phyloP scores from a whole-genome alignment of 2,797 vertebrate species.

The Artibeus jamaicensis region DNA sequence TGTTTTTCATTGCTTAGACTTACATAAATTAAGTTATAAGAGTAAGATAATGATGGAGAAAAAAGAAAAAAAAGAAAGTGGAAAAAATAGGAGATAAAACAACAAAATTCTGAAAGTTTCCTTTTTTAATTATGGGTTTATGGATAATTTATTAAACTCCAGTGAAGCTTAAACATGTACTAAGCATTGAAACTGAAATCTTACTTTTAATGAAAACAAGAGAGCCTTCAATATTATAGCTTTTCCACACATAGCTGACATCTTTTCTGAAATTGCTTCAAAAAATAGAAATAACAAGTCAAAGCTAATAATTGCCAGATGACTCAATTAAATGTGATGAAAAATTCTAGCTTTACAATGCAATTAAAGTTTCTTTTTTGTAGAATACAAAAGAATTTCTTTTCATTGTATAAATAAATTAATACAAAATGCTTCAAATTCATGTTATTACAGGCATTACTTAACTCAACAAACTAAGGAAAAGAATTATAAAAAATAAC shows the following conservation, averaged over 20 bases:
- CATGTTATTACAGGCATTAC: not conserved
- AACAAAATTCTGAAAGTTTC: not conserved
- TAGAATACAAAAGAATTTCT: not conserved
- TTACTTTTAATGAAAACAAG: constrained; percentile 56
- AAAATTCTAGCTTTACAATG: constrained; percentile 40
- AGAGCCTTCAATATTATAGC: constrained; percentile 29
- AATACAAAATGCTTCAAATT: constrained; percentile 28
- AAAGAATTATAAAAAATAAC: not conserved
- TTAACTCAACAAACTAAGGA: not conserved
- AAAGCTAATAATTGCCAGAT: constrained; percentile 59
- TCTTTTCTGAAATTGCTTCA: constrained; percentile 39
- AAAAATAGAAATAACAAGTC: constrained; percentile 65
- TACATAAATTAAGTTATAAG: not conserved
- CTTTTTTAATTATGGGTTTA: not conserved
- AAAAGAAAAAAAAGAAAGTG: not conserved
- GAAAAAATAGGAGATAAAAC: not conserved
- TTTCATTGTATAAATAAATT: constrained; percentile 42
- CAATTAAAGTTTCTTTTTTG: constrained; percentile 61
- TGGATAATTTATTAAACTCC: constrained; percentile 18
- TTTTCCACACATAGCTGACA: constrained; percentile 52
- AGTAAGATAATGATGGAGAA: not conserved
- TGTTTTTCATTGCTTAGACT: not conserved
- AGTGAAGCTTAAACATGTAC: constrained; percentile 12
- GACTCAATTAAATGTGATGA: constrained; percentile 56
- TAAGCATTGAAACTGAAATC: constrained; percentile 16